phyloP scores from a whole-genome alignment of 2,888 invertebrate genomes.

The Drosophila stalkeri region DNA sequence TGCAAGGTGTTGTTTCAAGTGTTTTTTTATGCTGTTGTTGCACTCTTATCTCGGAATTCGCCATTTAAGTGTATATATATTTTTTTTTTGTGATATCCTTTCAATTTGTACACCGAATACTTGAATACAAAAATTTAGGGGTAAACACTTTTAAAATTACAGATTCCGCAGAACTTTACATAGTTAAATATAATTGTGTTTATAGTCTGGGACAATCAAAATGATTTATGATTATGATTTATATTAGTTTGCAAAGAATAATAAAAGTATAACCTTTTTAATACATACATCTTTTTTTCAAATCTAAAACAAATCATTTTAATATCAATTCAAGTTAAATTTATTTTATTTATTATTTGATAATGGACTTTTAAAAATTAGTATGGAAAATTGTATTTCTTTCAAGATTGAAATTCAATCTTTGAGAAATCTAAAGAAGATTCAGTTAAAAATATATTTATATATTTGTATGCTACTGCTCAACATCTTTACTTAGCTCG shows the following conservation, averaged over 20 bases:
- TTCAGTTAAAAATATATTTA: neutral
- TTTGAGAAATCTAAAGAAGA: neutral
- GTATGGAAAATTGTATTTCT: too few relatives aligned
- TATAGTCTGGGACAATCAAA: too few relatives aligned
- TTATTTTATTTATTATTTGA: too few relatives aligned
- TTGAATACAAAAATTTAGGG: slow-evolving; percentile 2
- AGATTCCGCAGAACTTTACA: neutral
- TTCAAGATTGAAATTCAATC: neutral
- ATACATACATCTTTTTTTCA: too few relatives aligned
- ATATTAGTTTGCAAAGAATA: too few relatives aligned
- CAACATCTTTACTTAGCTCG: slow-evolving; percentile 1
- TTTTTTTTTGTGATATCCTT: slow-evolving; percentile 28
- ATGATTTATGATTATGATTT: too few relatives aligned
- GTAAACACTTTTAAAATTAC: slow-evolving; percentile 25
- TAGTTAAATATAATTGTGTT: neutral
- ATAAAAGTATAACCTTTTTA: too few relatives aligned
- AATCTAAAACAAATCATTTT: too few relatives aligned
- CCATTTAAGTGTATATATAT: slow-evolving; percentile 41
- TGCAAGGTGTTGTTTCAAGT: slow-evolving; percentile 58
- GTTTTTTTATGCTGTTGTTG: slow-evolving; percentile 42
- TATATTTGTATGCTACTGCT: neutral
- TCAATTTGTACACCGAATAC: slow-evolving; percentile 44
- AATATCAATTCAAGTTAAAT: too few relatives aligned
- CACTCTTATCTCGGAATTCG: slow-evolving; percentile 51
- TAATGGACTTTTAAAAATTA: too few relatives aligned